Evolutionary conservation across 1,140 invertebrate genomes (phyloP), one percentile per base, ranked within the genome.

Genomic region (Rhagoletis pomonella): DNA sequence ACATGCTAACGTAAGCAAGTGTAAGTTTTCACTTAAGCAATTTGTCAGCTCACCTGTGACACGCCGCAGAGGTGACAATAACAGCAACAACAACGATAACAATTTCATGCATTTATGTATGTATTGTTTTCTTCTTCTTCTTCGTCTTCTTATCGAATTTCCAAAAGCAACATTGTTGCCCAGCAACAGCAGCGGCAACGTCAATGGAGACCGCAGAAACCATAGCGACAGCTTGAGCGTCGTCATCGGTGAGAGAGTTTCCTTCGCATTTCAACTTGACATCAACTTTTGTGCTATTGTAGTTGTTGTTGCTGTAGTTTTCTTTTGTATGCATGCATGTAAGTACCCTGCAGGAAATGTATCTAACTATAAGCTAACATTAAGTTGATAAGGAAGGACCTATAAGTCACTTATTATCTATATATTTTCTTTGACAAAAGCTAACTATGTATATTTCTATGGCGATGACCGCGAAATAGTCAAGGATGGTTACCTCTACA

Each of bases 11-110:
- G n/a, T n/a, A n/a, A n/a, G n/a, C n/a, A 29, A 2, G 5, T 81
- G 73, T 81, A 55, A 55, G 73, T 81, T 81, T 81, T 58, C 47
- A 81, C 47, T 81, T 6, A 55, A 55, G n/a, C 50, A 81, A 81
- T 81, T 81, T 81, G 44, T 55, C 73, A 81, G 14, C 47, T 55
- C 50, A 81, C 47, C 47, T 81, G 73, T 81, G 73, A 81, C 47
- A 55, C 9, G 73, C 73, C 73, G n/a, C 73, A 81, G 55, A 81
- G 1, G 73, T 55, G 73, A 81, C 73, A 81, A 81, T 6, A 81
- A 19, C 73, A 73, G 47, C 12, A 50, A 73, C 44, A 73, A 73
- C 39, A 14, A n/a, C 4, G 4, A 67, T 12, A 29, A 1, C 29
- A 67, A 5, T 29, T 67, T 3, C 5, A 67, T 62, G 60, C 60